Base-by-base conservation (phyloP, 2,113 vertebrate genomes). In the Eulacestoma nigropectus region DNA sequence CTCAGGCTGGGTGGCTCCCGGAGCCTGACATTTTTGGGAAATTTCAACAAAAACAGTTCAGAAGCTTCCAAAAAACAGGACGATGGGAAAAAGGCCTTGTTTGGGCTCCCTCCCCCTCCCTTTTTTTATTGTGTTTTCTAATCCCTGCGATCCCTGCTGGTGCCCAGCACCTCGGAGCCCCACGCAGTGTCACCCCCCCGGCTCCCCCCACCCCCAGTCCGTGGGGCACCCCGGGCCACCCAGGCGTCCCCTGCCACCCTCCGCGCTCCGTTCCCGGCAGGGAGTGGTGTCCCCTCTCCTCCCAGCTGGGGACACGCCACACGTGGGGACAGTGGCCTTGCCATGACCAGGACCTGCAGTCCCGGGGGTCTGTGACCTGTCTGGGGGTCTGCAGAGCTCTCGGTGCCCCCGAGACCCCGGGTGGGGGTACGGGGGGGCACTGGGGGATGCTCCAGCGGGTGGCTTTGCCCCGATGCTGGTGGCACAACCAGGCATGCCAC, bases 21-120 rank as follows among this genome's bases (percentile, higher is more conserved):
- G 85, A 83, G 94, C 88, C 94, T 95, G 92, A 95, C 88, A 77
- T 84, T 86, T 93, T 93, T 89, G 90, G 95, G 95, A 95, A 95
- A 90, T 95, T 95, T 95, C 96, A 93, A 95, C 83, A 92, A 50
- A 96, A 95, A 92, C 95, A 93, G 18, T 88, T 95, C 96, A 77
- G 96, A 90, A 92, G 95, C 89, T 95, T 97, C 94, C 94, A 95
- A 96, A 91, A 93, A 93, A 26, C 82, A 60, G 87, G 92, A 72
- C 53, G 85, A 88, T 91, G 94, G 94, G 94, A 95, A 96, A 96
- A 87, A 92, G 37, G 82, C 95, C 90, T 90, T 82, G 94, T 73
- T 85, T 30, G 53, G 73, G 25, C 84, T 87, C 47, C 57, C 82
- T 77, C 75, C 68, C 9, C 50, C 74, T 74, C 75, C 7, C 42